Evolutionary conservation across 1,140 invertebrate species (phyloP).

Genomic region (Bombus sibiricus): DNA sequence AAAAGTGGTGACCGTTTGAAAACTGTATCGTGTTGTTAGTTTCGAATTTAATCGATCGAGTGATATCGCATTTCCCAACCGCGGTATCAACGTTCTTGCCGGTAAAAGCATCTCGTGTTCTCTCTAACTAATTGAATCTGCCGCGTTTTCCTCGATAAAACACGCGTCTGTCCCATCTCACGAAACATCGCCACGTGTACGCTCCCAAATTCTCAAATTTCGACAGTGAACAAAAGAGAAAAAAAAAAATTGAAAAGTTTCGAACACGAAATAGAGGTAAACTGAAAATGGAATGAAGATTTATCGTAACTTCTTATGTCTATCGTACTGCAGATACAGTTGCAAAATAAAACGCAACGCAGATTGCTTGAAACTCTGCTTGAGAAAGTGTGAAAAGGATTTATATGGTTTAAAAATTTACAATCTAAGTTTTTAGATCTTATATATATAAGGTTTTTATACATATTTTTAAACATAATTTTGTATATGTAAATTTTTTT

Average conservation of each 20-base stretch:
- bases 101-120: constrained; percentile 39
- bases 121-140: constrained; percentile 35
- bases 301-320: background rate
- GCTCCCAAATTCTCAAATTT: background rate
- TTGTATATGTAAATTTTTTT: too few species aligned
- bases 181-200: background rate
- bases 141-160: background rate
- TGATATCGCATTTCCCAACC: background rate
- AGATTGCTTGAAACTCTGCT: background rate
- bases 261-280: background rate
- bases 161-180: background rate
- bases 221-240: background rate
- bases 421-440: too few species aligned
- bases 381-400: background rate
- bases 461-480: too few species aligned
- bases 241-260: background rate
- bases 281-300: background rate
- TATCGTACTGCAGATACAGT: background rate
- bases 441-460: too few species aligned
- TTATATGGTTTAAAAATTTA: too few species aligned
- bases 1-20: background rate
- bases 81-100: background rate
- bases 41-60: constrained; percentile 18
- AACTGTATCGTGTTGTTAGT: constrained; percentile 18
- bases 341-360: background rate